These are phyloP conservation scores for human (Homo sapiens) DNA, from an alignment of 2,113 vertebrate genomes.

Conservation along the genomic window GRCh38 chr6:92898501-92899000, in stretches of 20 bases:
- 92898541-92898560: neutral
- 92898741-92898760: neutral
- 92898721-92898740: neutral
- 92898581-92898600: neutral
- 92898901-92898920: neutral
- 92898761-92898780: neutral
- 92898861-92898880: neutral
- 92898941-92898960: neutral
- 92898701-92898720: neutral
- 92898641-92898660: neutral
- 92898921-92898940: neutral
- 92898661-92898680: neutral
- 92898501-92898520: neutral
- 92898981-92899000: neutral
- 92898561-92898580: neutral
- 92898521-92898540: neutral
- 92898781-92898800: no score
- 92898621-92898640: neutral
- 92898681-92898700: neutral
- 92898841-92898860: neutral
- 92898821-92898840: neutral
- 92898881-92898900: neutral
- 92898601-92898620: neutral
- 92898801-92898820: neutral
- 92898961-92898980: neutral